These are phyloP conservation scores for Leucophenga maculata DNA, from an alignment of 2,888 invertebrate species.

Conservation along the genomic window DNA sequence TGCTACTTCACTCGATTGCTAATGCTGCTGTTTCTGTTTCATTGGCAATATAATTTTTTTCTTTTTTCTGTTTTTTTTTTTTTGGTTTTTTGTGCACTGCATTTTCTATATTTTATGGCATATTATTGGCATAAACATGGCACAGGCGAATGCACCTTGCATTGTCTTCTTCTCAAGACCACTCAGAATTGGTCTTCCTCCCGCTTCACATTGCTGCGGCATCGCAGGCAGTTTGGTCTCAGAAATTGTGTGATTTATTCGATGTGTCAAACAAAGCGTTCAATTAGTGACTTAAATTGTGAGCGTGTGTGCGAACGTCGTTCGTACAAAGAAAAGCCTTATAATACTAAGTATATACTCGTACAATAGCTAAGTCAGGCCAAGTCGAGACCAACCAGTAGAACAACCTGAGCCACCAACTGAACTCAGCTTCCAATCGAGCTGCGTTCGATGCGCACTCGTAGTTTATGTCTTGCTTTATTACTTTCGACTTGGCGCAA, in stretches of 20 bases:
- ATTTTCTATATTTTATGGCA: slow-evolving; percentile 64
- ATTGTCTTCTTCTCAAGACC: slow-evolving; percentile 18
- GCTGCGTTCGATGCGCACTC: neutral
- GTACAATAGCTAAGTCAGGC: no score
- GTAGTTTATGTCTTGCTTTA: slow-evolving; percentile 24
- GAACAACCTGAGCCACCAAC: neutral
- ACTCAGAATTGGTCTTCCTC: slow-evolving; percentile 13
- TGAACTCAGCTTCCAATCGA: neutral
- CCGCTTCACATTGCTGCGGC: slow-evolving; percentile 37
- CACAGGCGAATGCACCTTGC: slow-evolving; percentile 28
- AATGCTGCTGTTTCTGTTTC: neutral
- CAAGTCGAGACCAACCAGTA: no score
- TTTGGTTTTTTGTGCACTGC: slow-evolving; percentile 1
- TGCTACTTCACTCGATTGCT: neutral
- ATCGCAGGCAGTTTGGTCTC: slow-evolving; percentile 44
- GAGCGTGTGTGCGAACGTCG: slow-evolving; percentile 40
- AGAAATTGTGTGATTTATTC: slow-evolving; percentile 71
- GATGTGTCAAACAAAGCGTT: slow-evolving; percentile 72
- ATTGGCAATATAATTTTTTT: slow-evolving; percentile 26
- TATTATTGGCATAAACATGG: slow-evolving; percentile 66
- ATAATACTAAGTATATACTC: no score
- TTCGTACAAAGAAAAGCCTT: neutral
- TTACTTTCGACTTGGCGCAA: slow-evolving; percentile 20
- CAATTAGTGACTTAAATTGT: slow-evolving; percentile 72
- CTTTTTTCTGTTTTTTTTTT: neutral